Evolutionary conservation across 1,140 invertebrate species (phyloP), one percentile per base, ranked within the genome.

Genomic region (Brevipalpus yothersi): DNA sequence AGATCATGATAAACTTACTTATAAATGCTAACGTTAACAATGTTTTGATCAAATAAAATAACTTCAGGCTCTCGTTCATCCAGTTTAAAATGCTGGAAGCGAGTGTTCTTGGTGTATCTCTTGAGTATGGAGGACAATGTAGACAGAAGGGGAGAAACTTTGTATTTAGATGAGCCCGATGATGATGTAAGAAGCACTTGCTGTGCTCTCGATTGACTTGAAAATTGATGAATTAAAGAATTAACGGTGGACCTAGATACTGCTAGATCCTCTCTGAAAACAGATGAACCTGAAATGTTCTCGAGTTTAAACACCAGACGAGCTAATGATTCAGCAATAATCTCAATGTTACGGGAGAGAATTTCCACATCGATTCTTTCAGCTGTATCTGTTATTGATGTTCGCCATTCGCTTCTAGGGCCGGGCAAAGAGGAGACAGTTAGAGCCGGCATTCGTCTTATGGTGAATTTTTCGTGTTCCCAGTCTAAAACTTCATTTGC

Each of bases 381-480:
- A 57, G 72, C 68, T 23, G 64, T 68, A 66, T 76, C 75, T 19
- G 73, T 62, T 39, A 76, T 69, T 10, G 73, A 66, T 42, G 63
- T 68, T 63, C 73, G 60, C n/a, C 67, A 63, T 7, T 66, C 61
- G 11, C 63, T 63, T 59, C 69, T 69, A 60, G 70, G 67, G 4
- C 73, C 72, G 67, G 82, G 80, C 4, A 86, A 70, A 51, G 78
- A 77, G n/a, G 90, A 93, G 8, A 96, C 64, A 11, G 91, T 96
- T 65, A 94, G 83, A 0, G 89, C 89, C 31, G 88, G 82, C 61
- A 95, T 76, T 62, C 89, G 76, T 61, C 85, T 78, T 65, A 96
- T 89, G 68, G 87, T 92, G 70, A 86, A 97, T 66, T 90, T 75
- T 71, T 97, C 93, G 68, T 99, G 94, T 69, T 97, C 92, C 93